Evolutionary conservation across 1,140 invertebrate species (phyloP), one percentile per base, ranked within the genome.

Genomic region (Drosophila baimaii): DNA sequence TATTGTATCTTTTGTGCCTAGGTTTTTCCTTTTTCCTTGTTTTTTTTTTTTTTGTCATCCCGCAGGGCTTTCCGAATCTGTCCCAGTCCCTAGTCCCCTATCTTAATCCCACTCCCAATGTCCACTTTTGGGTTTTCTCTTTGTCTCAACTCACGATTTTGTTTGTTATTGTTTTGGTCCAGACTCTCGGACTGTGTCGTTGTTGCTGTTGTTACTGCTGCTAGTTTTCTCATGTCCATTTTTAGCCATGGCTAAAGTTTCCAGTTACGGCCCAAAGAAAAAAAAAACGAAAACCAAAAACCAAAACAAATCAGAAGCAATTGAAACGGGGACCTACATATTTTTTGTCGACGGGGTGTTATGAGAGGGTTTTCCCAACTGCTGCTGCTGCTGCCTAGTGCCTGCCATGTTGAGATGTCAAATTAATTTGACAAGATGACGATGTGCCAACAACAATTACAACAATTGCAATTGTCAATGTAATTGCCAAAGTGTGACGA

Each of bases 391-490:
- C 75, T 68, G 81, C 82, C 75, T 79, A 54, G 63, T 39, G 35
- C 63, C 72, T 51, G 35, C 66, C 73, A 64, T 82, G 80, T 76
- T 76, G 79, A 89, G 61, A 64, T 83, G 81, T 78, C 81, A 83
- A 88, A 88, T 88, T 88, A 88, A 88, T 88, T 88, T 88, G 84
- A 88, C 84, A 89, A 88, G 80, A 86, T 82, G 79, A 77, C 68
- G 79, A 88, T 88, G 75, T 86, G 82, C 82, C 82, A 86, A 82
- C 83, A 86, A 79, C 83, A 82, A 86, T 88, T 88, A 86, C 82
- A 88, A 82, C 75, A 88, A 88, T 88, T 76, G 75, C 68, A 66
- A 81, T 85, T 81, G 81, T 73, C 76, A 82, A 82, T 85, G 82
- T 88, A 86, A 86, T 88, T 86, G 83, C 82, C 51, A 54, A 83